These are phyloP conservation scores for Morinoia aosen DNA, from an alignment of 2,888 invertebrate genomes.

Conservation along the genomic window DNA sequence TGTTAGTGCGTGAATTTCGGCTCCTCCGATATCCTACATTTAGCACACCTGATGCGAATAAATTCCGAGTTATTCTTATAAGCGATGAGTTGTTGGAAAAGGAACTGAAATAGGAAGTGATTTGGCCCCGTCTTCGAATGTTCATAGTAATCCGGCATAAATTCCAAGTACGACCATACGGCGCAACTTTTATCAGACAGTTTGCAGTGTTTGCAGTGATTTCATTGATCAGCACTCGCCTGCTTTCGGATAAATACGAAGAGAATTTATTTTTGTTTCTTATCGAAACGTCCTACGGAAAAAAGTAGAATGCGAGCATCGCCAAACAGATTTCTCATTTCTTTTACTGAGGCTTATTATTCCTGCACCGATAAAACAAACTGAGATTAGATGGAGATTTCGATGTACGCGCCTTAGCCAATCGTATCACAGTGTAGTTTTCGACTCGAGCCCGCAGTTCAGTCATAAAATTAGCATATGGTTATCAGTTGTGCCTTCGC, in stretches of 20 bases:
- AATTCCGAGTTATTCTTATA: background rate
- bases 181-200: background rate
- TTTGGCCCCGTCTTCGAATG: background rate
- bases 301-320: background rate
- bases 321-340: background rate
- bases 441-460: background rate
- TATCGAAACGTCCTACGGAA: background rate
- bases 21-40: background rate
- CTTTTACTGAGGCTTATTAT: background rate
- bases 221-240: background rate
- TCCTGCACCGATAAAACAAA: background rate
- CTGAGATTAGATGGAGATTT: background rate
- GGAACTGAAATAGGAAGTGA: background rate
- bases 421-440: background rate
- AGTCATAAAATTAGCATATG: background rate
- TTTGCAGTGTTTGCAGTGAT: background rate
- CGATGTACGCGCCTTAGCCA: background rate
- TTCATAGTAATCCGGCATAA: too few relatives aligned
- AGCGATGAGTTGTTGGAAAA: too few relatives aligned
- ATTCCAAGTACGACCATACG: background rate
- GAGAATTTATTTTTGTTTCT: background rate
- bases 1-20: background rate
- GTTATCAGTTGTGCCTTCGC: background rate
- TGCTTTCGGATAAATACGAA: background rate
- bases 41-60: background rate